Percentiles rank a stretch among this genome's conserved stretches.
Evolutionary conservation across 2,888 invertebrate species (phyloP).

Genomic region (Nephrotoma flavescens): DNA sequence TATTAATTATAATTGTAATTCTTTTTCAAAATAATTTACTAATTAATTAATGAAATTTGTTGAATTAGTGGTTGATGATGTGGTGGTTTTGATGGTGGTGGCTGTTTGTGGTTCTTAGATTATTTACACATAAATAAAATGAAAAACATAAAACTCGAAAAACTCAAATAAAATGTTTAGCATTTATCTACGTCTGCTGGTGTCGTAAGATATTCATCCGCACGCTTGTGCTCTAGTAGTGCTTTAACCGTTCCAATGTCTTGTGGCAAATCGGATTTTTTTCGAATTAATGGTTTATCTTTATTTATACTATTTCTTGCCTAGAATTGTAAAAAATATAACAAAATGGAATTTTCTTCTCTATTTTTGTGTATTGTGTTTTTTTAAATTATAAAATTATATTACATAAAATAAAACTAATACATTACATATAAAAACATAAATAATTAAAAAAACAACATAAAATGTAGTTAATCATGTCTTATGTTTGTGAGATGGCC

Average conservation of each 20-base stretch:
- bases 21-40: background rate
- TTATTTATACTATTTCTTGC: slow-evolving; percentile 51
- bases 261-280: slow-evolving; percentile 91
- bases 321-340: slow-evolving; percentile 25
- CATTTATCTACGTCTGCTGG: slow-evolving; percentile 77
- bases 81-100: background rate
- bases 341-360: slow-evolving; percentile 10
- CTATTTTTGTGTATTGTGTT: slow-evolving; percentile 4
- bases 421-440: background rate
- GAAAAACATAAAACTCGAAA: background rate
- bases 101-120: background rate
- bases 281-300: slow-evolving; percentile 78
- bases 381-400: slow-evolving; percentile 7
- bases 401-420: slow-evolving; percentile 11
- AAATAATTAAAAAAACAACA: background rate
- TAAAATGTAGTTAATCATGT: background rate
- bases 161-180: slow-evolving; percentile 35
- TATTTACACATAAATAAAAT: background rate
- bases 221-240: slow-evolving; percentile 80
- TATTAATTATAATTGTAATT: background rate
- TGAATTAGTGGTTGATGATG: background rate
- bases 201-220: slow-evolving; percentile 77
- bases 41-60: background rate
- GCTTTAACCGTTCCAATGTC: slow-evolving; percentile 85
- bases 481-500: background rate